Evolutionary conservation across 2,113 vertebrate species (phyloP).

Genomic region (Hyaena hyaena): DNA sequence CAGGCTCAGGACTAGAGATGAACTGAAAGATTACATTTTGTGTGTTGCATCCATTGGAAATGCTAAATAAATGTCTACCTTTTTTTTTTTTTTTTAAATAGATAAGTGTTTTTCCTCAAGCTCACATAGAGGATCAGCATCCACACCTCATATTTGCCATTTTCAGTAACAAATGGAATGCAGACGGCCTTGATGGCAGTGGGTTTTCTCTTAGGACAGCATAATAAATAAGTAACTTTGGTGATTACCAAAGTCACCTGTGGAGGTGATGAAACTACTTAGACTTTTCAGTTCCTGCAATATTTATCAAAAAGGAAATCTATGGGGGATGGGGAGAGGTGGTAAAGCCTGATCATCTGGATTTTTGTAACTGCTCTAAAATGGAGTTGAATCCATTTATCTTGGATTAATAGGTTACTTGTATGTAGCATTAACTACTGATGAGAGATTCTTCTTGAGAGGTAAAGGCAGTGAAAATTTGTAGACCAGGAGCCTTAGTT

Average conservation of each 20-base stretch:
- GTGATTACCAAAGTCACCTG: not conserved
- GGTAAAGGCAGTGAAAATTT: not conserved
- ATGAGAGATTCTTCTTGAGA: not conserved
- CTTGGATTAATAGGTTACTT: not conserved
- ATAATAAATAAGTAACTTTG: not conserved
- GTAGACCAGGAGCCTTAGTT: not conserved
- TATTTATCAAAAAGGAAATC: not conserved
- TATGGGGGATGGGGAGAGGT: not conserved
- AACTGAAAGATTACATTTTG: not conserved
- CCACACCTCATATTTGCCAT: not conserved
- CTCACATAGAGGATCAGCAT: not conserved
- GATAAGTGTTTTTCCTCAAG: not conserved
- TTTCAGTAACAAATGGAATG: constrained; percentile 3
- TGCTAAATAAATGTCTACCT: not conserved
- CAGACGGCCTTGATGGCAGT: not conserved
- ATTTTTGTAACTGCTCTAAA: not conserved
- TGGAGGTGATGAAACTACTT: constrained; percentile 13
- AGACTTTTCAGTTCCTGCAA: not conserved
- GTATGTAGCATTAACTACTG: not conserved
- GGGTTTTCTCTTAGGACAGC: not conserved
- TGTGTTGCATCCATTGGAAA: not conserved
- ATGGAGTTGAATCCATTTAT: not conserved
- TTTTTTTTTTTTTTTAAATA: constrained; percentile 38
- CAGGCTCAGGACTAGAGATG: not conserved
- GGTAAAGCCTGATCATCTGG: not conserved